These are phyloP conservation scores for Rhynchonycteris naso DNA, from an alignment of 2,797 vertebrate genomes.

Conservation along the genomic window DNA sequence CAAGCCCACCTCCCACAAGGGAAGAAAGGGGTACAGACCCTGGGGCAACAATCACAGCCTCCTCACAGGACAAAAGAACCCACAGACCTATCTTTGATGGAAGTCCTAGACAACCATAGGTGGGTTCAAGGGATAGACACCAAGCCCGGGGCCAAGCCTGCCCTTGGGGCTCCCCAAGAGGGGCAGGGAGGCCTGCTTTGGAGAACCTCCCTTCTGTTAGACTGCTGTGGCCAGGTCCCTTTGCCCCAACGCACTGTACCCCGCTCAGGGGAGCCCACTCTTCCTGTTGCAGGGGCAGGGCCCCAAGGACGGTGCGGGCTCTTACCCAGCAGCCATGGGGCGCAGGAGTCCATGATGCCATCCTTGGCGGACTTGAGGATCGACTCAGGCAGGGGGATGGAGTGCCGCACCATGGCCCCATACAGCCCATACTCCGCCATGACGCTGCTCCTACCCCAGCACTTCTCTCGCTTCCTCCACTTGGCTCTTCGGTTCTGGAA, in stretches of 20 bases:
- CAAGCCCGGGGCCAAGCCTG: neutral
- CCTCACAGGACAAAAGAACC: neutral
- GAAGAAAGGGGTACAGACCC: neutral
- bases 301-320: slow-evolving; percentile 57
- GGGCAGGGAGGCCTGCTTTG: neutral
- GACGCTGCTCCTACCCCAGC: slow-evolving; percentile 98
- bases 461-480: slow-evolving; percentile 99
- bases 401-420: slow-evolving; percentile 98
- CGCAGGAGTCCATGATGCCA: slow-evolving; percentile 99
- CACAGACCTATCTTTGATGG: neutral
- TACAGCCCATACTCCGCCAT: slow-evolving; percentile 99
- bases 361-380: slow-evolving; percentile 99
- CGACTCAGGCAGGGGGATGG: slow-evolving; percentile 98
- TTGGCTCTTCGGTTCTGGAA: slow-evolving; percentile 99
- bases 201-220: neutral
- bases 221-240: neutral
- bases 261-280: neutral
- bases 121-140: neutral
- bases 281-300: slow-evolving; percentile 3
- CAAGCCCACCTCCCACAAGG: neutral
- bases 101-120: neutral
- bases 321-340: slow-evolving; percentile 98
- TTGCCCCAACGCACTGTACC: neutral
- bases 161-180: neutral
- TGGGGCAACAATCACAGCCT: neutral